Evolutionary conservation across 2,797 vertebrate species (phyloP).

Genomic region (Premnoplex brunnescens): DNA sequence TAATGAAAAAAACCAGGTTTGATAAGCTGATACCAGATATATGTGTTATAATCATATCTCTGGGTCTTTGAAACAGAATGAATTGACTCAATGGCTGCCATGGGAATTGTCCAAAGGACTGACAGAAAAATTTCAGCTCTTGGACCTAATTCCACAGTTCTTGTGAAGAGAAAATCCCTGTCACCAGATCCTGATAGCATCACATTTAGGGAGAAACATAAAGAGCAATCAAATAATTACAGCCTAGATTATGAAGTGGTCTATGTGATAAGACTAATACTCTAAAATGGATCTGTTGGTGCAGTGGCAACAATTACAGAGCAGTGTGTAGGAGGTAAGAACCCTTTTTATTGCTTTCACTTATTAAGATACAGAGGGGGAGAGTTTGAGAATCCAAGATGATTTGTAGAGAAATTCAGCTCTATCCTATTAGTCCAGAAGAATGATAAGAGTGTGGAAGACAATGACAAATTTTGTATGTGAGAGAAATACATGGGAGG

Average conservation of each 20-base stretch:
- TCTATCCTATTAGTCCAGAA: neutral
- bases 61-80: neutral
- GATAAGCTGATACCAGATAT: neutral
- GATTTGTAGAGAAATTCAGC: neutral
- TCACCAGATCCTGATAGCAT: neutral
- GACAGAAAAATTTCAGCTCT: neutral
- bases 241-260: neutral
- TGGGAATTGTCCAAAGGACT: neutral
- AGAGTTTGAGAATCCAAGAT: neutral
- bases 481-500: neutral
- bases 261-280: neutral
- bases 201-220: neutral
- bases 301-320: neutral
- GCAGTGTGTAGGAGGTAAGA: neutral
- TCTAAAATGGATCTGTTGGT: slow-evolving; percentile 22
- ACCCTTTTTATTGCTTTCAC: neutral
- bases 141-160: neutral
- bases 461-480: neutral
- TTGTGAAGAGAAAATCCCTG: neutral
- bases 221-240: neutral
- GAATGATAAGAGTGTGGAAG: neutral
- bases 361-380: neutral
- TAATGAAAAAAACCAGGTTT: neutral
- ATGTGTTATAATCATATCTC: neutral
- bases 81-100: neutral